A percentile compares a stretch with the other conserved stretches of the same genome.
Conservation (phyloP, 2,888 invertebrate species). For the Ichneumoninae sp. region DNA sequence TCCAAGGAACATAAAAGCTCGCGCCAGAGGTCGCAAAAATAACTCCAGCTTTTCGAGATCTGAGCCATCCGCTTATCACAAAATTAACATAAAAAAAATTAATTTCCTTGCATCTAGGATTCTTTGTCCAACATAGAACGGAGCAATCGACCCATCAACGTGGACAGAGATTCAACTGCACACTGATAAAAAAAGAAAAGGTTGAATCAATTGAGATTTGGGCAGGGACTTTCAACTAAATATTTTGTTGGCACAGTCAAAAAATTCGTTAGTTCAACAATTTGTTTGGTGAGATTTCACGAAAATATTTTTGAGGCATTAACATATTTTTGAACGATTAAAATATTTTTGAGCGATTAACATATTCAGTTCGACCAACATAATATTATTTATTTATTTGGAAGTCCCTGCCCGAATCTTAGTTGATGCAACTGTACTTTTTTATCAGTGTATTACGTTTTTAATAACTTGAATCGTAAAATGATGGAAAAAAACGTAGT, state of each 20-base stretch:
- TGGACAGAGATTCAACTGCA: not conserved
- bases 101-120: not conserved
- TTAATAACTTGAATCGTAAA: not conserved
- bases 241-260: no score
- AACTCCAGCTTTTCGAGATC: conserved; percentile 16
- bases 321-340: no score
- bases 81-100: not conserved
- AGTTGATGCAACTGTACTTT: no score
- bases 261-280: no score
- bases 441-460: not conserved
- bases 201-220: no score
- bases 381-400: no score
- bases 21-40: conserved; percentile 25
- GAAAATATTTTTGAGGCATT: no score
- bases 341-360: no score
- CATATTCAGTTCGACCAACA: no score
- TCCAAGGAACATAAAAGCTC: conserved; percentile 12
- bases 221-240: no score
- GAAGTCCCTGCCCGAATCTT: no score
- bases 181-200: not conserved
- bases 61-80: not conserved
- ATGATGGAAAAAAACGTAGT: not conserved
- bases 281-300: no score
- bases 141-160: not conserved
- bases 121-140: not conserved